Base-by-base conservation (phyloP, 2,113 vertebrate species). In the Scomber colias region DNA sequence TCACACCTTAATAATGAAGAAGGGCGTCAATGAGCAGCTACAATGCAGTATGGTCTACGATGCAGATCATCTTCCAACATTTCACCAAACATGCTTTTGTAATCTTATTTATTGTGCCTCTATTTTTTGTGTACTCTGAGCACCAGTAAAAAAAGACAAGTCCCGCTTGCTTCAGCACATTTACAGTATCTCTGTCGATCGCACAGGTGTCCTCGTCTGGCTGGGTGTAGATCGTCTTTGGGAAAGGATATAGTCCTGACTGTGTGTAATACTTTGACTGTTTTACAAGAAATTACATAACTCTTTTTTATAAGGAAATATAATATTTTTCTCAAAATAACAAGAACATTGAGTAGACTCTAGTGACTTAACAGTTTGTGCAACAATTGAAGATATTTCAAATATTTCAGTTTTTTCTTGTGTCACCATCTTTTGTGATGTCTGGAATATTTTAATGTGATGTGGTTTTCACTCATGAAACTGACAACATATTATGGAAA, bases 151-250 rank as follows among this genome's bases (percentile, higher is more conserved):
- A 86, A 74, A 90, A 87, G 75, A 93, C 96, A 98, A 98, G 97
- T 96, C 97, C 97, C 97, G 97, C 97, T 98, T 98, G 96, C 96
- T 96, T 95, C 95, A 95, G 95, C 95, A 94, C 95, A 70, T 74
- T 95, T 95, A 76, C 61, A 77, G 75, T 46, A 83, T 79, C 67
- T 72, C 68, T 71, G 69, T 63, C 50, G 44, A 71, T 54, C 63
- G 27, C 7, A 24, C 66, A 57, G 60, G 30, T 81, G 62, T 79
- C 75, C 57, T 76, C 74, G 45, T 77, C 51, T 66, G 61, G 67
- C 64, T 66, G 71, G 3, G 12, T 71, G 81, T 57, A 48, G 44
- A 67, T 78, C 69, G 71, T 79, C 21, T 68, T 68, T 59, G 45
- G 63, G 72, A 83, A 84, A 83, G 27, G 45, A 77, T 77, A 74